A percentile compares a stretch with the other conserved stretches of the same genome.
phyloP scores from a whole-genome alignment of 2,888 invertebrate genomes.

The Monopis laevigella region DNA sequence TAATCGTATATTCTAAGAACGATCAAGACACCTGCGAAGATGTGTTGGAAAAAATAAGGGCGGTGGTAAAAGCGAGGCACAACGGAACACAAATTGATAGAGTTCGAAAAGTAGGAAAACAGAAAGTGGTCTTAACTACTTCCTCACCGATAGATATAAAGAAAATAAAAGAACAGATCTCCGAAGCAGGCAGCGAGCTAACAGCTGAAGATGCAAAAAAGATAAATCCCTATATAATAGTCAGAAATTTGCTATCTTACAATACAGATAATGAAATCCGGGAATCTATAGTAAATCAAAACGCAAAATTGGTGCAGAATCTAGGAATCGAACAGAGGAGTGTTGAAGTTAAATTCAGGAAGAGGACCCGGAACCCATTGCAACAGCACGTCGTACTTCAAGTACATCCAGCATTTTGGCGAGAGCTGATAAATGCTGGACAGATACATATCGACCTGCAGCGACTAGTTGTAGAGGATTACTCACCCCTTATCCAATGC shows the following conservation, averaged over 20 bases:
- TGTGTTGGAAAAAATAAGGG: slow-evolving; percentile 5
- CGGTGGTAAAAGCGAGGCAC: slow-evolving; percentile 16
- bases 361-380: slow-evolving; percentile 19
- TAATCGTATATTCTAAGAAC: slow-evolving; percentile 8
- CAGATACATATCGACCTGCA: slow-evolving; percentile 9
- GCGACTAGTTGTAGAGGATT: neutral
- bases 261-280: slow-evolving; percentile 15
- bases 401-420: slow-evolving; percentile 16
- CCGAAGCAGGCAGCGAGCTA: slow-evolving; percentile 2
- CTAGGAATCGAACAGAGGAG: slow-evolving; percentile 7
- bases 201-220: slow-evolving; percentile 12
- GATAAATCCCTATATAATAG: slow-evolving; percentile 12
- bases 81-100: slow-evolving; percentile 16
- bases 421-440: slow-evolving; percentile 12
- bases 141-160: neutral
- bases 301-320: slow-evolving; percentile 10
- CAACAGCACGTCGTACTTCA: slow-evolving; percentile 20
- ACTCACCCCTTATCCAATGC: neutral
- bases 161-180: slow-evolving; percentile 12
- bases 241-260: slow-evolving; percentile 15
- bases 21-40: slow-evolving; percentile 5
- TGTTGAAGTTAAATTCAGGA: slow-evolving; percentile 18
- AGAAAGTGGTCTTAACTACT: slow-evolving; percentile 18
- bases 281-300: slow-evolving; percentile 15
- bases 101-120: slow-evolving; percentile 17